phyloP scores from a whole-genome alignment of 2,797 vertebrate genomes.

The Phoebastria nigripes region DNA sequence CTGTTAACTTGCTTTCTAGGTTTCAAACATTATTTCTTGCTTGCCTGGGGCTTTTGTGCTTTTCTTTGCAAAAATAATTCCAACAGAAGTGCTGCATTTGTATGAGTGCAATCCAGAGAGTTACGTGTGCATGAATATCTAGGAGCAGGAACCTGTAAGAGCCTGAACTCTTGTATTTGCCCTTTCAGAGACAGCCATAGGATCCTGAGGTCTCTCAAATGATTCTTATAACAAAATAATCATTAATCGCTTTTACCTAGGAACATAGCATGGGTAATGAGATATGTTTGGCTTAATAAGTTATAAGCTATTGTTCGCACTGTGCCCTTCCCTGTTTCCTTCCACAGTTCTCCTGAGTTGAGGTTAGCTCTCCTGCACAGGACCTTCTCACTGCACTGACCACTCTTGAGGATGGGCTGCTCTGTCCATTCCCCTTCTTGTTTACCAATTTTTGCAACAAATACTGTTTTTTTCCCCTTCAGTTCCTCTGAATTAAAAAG shows the following conservation, averaged over 20 bases:
- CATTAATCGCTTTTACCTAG: neutral
- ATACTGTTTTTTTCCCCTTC: accelerated
- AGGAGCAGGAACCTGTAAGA: neutral
- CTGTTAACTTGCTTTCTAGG: neutral
- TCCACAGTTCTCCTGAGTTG: neutral
- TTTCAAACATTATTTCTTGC: neutral
- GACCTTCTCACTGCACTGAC: neutral
- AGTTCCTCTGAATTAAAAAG: neutral
- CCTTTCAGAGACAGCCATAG: neutral
- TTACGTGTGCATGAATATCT: accelerated
- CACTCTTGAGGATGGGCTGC: neutral
- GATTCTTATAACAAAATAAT: neutral
- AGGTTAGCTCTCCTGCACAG: neutral
- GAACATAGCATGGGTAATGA: neutral
- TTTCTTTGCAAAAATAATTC: neutral
- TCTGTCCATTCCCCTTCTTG: neutral
- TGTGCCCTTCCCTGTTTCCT: neutral
- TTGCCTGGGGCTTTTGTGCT: neutral
- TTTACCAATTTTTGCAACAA: neutral
- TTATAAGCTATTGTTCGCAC: neutral
- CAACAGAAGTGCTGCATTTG: neutral
- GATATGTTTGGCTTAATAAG: neutral
- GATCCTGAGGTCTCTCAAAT: neutral
- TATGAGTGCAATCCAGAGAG: neutral
- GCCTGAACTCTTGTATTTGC: neutral